phyloP scores from a whole-genome alignment of 2,113 vertebrate genomes.

The Reinhardtius hippoglossoides region DNA sequence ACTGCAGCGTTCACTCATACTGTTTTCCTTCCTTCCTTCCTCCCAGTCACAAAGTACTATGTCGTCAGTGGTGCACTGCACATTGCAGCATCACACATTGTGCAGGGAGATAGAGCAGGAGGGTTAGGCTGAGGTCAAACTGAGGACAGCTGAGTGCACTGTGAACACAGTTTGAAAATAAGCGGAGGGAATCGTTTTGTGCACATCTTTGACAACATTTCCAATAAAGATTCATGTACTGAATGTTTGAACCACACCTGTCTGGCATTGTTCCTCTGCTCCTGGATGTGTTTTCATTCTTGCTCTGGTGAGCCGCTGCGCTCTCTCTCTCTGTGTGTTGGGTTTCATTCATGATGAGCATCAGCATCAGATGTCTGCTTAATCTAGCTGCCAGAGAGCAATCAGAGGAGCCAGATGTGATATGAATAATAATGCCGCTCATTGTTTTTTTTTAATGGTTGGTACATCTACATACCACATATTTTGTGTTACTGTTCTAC shows the following conservation, averaged over 20 bases:
- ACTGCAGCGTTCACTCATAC: conserved; percentile 19
- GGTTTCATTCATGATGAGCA: conserved; percentile 43
- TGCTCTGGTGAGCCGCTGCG: conserved; percentile 1
- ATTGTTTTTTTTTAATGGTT: background rate
- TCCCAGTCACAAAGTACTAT: background rate
- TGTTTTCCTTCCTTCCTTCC: background rate
- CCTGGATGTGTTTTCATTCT: conserved; percentile 11
- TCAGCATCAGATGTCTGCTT: conserved; percentile 48
- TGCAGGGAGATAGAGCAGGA: background rate
- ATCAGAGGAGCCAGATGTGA: conserved; percentile 34
- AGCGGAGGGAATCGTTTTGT: background rate
- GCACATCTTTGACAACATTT: conserved; percentile 4
- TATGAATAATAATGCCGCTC: conserved; percentile 45
- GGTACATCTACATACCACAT: too few species aligned
- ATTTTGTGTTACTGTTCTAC: background rate
- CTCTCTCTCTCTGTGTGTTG: conserved; percentile 16
- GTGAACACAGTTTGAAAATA: background rate
- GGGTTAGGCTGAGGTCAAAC: conserved; percentile 51
- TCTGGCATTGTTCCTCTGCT: conserved; percentile 17
- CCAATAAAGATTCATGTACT: background rate
- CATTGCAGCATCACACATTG: conserved; percentile 10
- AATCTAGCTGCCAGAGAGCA: conserved; percentile 51
- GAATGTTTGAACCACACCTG: conserved; percentile 10
- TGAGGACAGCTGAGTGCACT: background rate
- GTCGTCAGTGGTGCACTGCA: conserved; percentile 11